Evolutionary conservation across 2,113 vertebrate genomes (phyloP).

Genomic region (Sinocyclocheilus grahami): DNA sequence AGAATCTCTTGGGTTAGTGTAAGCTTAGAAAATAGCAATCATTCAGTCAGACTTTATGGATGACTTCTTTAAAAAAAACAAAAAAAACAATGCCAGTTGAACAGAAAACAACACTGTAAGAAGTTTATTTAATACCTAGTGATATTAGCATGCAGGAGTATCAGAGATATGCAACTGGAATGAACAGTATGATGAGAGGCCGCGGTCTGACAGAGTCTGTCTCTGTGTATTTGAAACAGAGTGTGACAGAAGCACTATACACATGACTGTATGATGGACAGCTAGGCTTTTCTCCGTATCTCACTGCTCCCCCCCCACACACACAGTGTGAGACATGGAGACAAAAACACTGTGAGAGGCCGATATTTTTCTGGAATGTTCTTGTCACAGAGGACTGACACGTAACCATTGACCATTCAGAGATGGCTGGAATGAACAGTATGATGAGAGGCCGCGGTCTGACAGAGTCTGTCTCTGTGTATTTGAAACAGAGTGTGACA

Average conservation of each 20-base stretch:
- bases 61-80: background rate
- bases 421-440: constrained; percentile 17
- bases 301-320: background rate
- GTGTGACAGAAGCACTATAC: constrained; percentile 26
- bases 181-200: constrained; percentile 9
- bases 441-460: background rate
- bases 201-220: background rate
- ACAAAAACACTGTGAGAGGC: constrained; percentile 38
- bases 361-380: constrained; percentile 49
- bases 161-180: constrained; percentile 1
- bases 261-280: constrained; percentile 30
- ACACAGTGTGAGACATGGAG: background rate
- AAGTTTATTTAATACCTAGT: constrained; percentile 1
- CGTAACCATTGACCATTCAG: too few species aligned
- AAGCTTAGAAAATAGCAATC: background rate
- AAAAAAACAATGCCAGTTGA: background rate
- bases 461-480: constrained; percentile 4
- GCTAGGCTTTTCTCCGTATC: constrained; percentile 11
- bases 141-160: background rate
- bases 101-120: background rate
- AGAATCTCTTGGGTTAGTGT: background rate
- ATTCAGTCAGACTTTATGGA: background rate
- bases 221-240: constrained; percentile 15
- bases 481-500: constrained; percentile 28
- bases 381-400: constrained; percentile 64